phyloP scores from a whole-genome alignment of 2,113 vertebrate species.

The Rhynchomys soricoides region DNA sequence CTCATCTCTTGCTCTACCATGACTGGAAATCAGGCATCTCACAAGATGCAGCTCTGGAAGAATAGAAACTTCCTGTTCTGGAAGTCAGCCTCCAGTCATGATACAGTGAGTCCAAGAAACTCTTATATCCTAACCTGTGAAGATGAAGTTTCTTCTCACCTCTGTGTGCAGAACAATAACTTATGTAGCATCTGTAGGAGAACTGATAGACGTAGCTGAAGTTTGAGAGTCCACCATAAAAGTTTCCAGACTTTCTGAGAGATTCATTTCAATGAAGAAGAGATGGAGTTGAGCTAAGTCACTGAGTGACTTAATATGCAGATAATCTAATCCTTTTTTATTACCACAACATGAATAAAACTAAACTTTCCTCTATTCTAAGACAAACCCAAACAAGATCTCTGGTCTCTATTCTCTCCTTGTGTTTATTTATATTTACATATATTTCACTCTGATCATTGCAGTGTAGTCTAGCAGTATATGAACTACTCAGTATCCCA shows the following conservation, averaged over 20 bases:
- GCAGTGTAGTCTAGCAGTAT: not conserved
- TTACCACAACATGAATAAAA: slow-evolving; percentile 22
- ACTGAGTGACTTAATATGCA: not conserved
- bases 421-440: slow-evolving; percentile 18
- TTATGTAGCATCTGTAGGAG: not conserved
- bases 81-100: not conserved
- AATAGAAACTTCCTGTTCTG: not conserved
- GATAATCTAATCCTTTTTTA: slow-evolving; percentile 36
- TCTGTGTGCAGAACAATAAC: not conserved
- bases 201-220: not conserved
- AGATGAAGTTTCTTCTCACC: not conserved
- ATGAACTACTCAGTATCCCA: slow-evolving; percentile 10
- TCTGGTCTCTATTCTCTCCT: not conserved
- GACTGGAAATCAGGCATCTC: not conserved
- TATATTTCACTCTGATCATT: not conserved
- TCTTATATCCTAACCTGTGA: not conserved
- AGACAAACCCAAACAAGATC: not conserved
- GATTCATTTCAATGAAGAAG: not conserved
- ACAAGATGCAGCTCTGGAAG: not conserved
- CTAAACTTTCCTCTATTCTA: not conserved
- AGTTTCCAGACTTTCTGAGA: not conserved
- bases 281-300: not conserved
- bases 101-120: not conserved
- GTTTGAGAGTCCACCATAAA: not conserved
- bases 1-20: not conserved